Evolutionary conservation across 2,113 vertebrate species (phyloP).

Genomic region (Pomatorhinus ruficollis): DNA sequence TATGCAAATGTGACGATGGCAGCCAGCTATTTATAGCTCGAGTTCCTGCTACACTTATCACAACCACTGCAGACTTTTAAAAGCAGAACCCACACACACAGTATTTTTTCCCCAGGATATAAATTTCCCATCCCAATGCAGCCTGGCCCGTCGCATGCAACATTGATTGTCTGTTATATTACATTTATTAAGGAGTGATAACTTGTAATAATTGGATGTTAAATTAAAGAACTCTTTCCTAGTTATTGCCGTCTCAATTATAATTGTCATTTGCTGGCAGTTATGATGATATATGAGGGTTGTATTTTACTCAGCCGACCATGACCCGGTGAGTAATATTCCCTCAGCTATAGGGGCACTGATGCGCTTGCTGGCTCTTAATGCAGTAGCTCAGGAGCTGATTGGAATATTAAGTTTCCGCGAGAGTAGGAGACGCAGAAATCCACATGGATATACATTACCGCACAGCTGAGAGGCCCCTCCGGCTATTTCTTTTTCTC

Average conservation of each 20-base stretch:
- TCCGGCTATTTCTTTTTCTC: constrained; percentile 70
- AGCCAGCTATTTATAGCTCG: constrained; percentile 80
- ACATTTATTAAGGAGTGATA: constrained; percentile 99
- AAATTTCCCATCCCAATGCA: constrained; percentile 83
- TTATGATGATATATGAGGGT: constrained; percentile 99
- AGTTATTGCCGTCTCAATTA: constrained; percentile 99
- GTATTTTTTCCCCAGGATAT: constrained; percentile 78
- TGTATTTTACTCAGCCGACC: constrained; percentile 95
- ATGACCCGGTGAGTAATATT: constrained; percentile 95
- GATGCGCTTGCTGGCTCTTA: constrained; percentile 85
- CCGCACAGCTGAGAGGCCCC: constrained; percentile 70
- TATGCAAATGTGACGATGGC: constrained; percentile 77
- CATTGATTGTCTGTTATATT: constrained; percentile 99
- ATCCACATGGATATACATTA: constrained; percentile 68
- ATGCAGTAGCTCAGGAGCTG: constrained; percentile 80
- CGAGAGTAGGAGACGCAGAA: constrained; percentile 63
- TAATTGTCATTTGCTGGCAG: constrained; percentile 98
- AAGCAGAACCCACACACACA: constrained; percentile 61
- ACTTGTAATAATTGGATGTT: constrained; percentile 99
- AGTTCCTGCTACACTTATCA: constrained; percentile 76
- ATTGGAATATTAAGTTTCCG: constrained; percentile 90
- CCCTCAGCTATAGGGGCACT: constrained; percentile 87
- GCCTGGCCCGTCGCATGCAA: constrained; percentile 91
- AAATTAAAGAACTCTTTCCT: constrained; percentile 98
- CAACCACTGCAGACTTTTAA: constrained; percentile 75